Evolutionary conservation across 2,888 invertebrate genomes (phyloP), one percentile per base, ranked within the genome.

Genomic region (Brachylomia viminalis): DNA sequence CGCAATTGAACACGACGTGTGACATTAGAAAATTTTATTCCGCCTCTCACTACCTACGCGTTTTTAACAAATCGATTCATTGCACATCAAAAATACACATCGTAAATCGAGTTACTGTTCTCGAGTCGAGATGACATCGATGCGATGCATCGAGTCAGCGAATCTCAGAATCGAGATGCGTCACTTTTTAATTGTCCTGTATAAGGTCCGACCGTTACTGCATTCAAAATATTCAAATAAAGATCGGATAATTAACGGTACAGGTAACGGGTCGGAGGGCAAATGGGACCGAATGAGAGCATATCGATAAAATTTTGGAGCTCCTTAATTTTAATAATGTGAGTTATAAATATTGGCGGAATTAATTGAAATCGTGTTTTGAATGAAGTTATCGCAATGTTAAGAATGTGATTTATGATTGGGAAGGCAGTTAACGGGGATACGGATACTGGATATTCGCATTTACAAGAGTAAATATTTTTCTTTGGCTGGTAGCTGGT

Each of bases 231-330:
- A 83, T 84, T 82, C 84, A 90, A 92, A 94, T 93, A 92, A 93
- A 92, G 91, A 91, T 92, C 92, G 86, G 90, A 92, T 94, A 94
- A 95, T 96, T 94, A 96, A 96, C 96, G 95, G 96, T 94, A 94
- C 92, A 93, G 87, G 89, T 95, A 95, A 95, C 95, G 95, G 95
- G 93, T 94, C 91, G 93, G 93, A 95, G 94, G 94, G 92, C 90
- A 86, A 90, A 89, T 87, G 84, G 86, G 86, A 87, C 84, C 83
- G 84, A 90, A 88, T 86, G 82, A 87, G 85, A 81, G 75, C 83
- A 83, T 80, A 85, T 85, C 87, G 77, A 89, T 89, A 89, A 87
- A 87, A 87, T 82, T 75, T 78, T 74, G 73, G 77, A 76, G 65
- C 80, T 86, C 82, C 76, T 82, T 84, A 72, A 84, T 80, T 83